phyloP scores from a whole-genome alignment of 92 coral and sea anemone genomes.

The Heliopora coerulea region DNA sequence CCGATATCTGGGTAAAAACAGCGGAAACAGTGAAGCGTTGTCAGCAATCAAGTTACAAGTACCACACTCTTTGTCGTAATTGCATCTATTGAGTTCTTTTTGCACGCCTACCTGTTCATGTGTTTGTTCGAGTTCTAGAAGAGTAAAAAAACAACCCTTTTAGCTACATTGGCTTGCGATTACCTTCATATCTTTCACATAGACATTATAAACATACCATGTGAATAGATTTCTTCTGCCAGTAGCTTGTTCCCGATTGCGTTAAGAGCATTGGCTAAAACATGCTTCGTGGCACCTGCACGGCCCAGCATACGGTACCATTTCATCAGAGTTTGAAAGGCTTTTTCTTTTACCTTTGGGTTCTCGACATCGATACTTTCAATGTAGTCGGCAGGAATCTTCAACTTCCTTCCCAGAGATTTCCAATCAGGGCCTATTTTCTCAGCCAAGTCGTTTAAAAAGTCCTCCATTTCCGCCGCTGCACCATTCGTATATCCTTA shows the following conservation, averaged over 20 bases:
- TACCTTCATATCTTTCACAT: background rate
- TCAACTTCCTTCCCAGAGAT: background rate
- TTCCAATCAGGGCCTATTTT: background rate
- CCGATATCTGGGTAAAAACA: too few species aligned
- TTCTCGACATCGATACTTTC: conserved; percentile 70
- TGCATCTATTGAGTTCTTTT: too few species aligned
- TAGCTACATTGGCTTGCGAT: too few species aligned
- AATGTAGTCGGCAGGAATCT: background rate
- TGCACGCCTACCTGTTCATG: too few species aligned
- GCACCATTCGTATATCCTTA: background rate
- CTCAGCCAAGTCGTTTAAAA: background rate
- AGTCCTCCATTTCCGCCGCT: background rate
- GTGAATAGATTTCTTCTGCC: background rate
- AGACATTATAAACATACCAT: background rate
- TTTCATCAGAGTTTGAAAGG: conserved; percentile 63
- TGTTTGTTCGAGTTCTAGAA: too few species aligned
- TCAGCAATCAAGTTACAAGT: too few species aligned
- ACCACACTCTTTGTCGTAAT: too few species aligned
- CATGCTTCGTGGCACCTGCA: conserved; percentile 52
- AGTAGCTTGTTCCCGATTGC: background rate
- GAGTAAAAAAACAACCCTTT: too few species aligned
- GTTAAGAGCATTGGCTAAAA: conserved; percentile 50
- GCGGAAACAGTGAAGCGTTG: too few species aligned
- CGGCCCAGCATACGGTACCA: conserved; percentile 61
- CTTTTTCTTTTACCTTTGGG: conserved; percentile 64